phyloP scores from a whole-genome alignment of 2,888 invertebrate genomes.

The Agriopis leucophaearia region DNA sequence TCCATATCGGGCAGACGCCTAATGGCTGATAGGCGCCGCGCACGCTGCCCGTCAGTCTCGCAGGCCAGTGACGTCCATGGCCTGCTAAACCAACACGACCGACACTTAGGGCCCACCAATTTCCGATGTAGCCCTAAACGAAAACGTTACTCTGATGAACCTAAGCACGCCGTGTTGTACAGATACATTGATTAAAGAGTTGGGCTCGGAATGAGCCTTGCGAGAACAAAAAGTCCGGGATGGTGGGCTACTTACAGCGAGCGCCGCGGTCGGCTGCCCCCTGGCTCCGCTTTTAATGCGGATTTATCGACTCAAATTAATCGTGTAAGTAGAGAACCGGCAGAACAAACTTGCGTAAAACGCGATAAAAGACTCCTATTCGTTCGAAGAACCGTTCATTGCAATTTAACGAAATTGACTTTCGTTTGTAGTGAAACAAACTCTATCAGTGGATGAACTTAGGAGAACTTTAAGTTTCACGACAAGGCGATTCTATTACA shows the following conservation, averaged over 20 bases:
- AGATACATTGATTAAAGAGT: conserved; percentile 63
- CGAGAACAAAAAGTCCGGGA: conserved; percentile 76
- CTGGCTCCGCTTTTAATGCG: conserved; percentile 81
- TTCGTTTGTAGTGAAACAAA: conserved; percentile 56
- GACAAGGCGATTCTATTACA: background rate
- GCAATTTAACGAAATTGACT: conserved; percentile 71
- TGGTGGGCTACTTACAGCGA: conserved; percentile 73
- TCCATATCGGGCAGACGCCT: conserved; percentile 82
- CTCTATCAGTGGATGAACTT: conserved; percentile 28
- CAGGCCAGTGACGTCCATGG: conserved; percentile 67
- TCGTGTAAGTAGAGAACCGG: conserved; percentile 81
- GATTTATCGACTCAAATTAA: conserved; percentile 86
- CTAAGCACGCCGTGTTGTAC: conserved; percentile 46
- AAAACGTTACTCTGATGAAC: conserved; percentile 24
- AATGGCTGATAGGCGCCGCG: conserved; percentile 83
- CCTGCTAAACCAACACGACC: conserved; percentile 57
- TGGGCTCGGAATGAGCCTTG: conserved; percentile 58
- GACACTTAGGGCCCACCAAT: conserved; percentile 63
- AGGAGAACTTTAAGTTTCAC: conserved; percentile 8
- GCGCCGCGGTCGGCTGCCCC: conserved; percentile 77
- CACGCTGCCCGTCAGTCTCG: conserved; percentile 82
- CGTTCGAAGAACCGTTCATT: conserved; percentile 70
- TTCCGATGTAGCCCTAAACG: conserved; percentile 63
- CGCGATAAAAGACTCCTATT: conserved; percentile 77
- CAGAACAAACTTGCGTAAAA: conserved; percentile 82